Evolutionary conservation across 2,113 vertebrate genomes (phyloP).

Genomic region (Paramormyrops kingsleyae): DNA sequence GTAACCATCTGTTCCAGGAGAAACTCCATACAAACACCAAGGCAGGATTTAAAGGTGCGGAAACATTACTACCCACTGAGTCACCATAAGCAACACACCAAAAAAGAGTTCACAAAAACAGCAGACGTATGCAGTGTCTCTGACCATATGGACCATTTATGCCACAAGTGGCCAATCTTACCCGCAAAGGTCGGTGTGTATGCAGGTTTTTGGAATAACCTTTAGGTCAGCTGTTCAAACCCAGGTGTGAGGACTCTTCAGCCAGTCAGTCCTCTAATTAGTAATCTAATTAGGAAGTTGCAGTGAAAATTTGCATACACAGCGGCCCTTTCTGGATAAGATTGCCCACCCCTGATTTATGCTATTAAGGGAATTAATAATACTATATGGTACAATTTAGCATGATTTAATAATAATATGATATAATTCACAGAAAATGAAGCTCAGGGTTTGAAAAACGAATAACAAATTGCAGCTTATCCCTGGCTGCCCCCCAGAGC

Average conservation of each 20-base stretch:
- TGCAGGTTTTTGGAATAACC: neutral
- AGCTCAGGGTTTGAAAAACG: neutral
- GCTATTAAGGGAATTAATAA: neutral
- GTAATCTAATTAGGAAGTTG: neutral
- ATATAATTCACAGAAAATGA: neutral
- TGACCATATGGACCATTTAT: neutral
- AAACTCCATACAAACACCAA: neutral
- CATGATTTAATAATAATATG: neutral
- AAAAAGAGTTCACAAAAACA: neutral
- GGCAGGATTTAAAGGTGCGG: neutral
- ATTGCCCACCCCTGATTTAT: neutral
- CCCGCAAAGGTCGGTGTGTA: neutral
- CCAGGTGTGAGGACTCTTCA: neutral
- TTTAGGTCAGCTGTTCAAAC: neutral
- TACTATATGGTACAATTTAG: neutral
- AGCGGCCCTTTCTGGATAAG: neutral
- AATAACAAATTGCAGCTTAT: neutral
- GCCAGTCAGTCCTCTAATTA: neutral
- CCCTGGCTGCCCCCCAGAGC: neutral
- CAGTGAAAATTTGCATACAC: neutral
- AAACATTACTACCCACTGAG: neutral
- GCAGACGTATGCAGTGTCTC: neutral
- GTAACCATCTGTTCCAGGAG: neutral
- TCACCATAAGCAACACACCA: neutral
- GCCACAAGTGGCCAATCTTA: neutral